These are phyloP conservation scores for Eolophus roseicapilla DNA, from an alignment of 2,113 vertebrate genomes.

Conservation along the genomic window DNA sequence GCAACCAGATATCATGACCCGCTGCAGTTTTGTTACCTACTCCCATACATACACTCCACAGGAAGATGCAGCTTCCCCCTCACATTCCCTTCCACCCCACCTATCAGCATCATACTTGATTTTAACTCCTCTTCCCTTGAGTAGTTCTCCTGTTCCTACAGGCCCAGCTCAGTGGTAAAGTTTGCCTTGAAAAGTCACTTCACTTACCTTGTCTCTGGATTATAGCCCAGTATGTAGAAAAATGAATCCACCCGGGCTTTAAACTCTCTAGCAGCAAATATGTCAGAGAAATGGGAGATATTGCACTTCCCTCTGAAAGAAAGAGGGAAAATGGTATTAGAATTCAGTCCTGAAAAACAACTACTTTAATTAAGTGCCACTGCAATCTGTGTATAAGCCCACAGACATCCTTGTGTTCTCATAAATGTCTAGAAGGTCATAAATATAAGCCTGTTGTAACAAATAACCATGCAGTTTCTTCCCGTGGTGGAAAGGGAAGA, in stretches of 20 bases:
- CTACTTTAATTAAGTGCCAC: not conserved
- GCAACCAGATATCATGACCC: not conserved
- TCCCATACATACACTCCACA: not conserved
- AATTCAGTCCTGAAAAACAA: not conserved
- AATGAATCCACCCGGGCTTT: conserved; percentile 98
- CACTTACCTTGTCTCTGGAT: conserved; percentile 98
- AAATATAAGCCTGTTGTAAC: not conserved
- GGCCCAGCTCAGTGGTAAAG: not conserved
- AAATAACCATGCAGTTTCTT: not conserved
- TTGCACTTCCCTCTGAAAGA: conserved; percentile 95
- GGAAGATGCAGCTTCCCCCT: not conserved
- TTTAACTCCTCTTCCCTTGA: not conserved
- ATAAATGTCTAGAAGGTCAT: not conserved
- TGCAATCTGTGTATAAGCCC: not conserved
- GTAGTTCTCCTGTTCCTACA: not conserved
- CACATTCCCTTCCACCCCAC: not conserved
- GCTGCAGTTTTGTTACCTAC: not conserved
- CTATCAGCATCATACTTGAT: not conserved
- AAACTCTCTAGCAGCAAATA: conserved; percentile 99
- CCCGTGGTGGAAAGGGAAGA: not conserved
- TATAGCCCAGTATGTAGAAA: conserved; percentile 99
- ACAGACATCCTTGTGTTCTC: not conserved
- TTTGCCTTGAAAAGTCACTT: not conserved
- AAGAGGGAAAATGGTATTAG: conserved; percentile 54
- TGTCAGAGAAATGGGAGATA: conserved; percentile 99